Base-by-base conservation (phyloP, 2,888 invertebrate genomes). In the Andricus quercusramuli region DNA sequence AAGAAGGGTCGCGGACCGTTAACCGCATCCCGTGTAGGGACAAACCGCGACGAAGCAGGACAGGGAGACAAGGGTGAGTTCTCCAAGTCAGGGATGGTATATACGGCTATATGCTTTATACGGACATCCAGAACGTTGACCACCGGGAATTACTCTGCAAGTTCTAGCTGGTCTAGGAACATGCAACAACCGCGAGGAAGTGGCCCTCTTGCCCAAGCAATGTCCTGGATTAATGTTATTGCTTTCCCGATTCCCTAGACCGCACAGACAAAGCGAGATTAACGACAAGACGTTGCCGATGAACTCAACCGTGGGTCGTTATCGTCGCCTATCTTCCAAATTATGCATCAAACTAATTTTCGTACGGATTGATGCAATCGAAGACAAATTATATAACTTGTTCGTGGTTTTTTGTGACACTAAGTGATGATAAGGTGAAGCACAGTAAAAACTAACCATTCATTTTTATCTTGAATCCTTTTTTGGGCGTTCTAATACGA, bases 31-130 rank as follows among this genome's bases (percentile, higher is more conserved):
- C 83, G 89, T 89, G 88, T 86, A 86, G 89, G 89, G 89, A 90
- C 86, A 88, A 86, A 89, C 90, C 89, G 83, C 87, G 94, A 91
- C 88, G 89, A 84, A 93, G 91, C 94, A 91, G 85, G 94, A 89
- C 85, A 91, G 88, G 85, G 87, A 86, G 79, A 91, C 86, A 82
- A 91, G 89, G 86, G 91, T 88, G 77, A 90, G 89, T 82, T 74
- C 82, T 86, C 85, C 83, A 84, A 86, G 88, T 88, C 84, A 79
- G 77, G 86, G 81, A 78, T 80, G 77, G 79, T 80, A 81, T 81
- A 82, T 81, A 83, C 81, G 78, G 85, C 37, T 37, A 37, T 37
- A 9, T 37, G 88, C 86, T 88, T 88, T 88, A 86, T 86, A 84
- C 88, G 83, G 79, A 83, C 86, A 86, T 88, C 88, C 85, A 84